Conservation (phyloP, 2,113 vertebrate genomes). For the Eulacestoma nigropectus region DNA sequence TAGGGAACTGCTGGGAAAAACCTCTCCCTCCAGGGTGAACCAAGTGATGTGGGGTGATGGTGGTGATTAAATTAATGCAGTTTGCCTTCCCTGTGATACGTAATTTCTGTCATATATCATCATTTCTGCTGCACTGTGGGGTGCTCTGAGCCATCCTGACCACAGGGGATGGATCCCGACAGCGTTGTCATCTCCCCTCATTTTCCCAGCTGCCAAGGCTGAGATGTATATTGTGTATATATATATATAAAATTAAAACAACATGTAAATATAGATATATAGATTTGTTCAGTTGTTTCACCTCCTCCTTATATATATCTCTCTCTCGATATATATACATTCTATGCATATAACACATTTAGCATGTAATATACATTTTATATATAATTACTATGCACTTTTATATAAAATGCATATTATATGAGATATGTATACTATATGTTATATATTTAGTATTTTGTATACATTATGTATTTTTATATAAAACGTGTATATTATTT, state of each 20-base stretch:
- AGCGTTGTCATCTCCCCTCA: not conserved
- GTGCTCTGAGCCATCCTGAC: not conserved
- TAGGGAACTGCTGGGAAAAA: not conserved
- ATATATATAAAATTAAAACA: not conserved
- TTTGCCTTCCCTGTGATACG: rapidly evolving
- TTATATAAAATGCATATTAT: not conserved
- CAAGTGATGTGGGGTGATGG: rapidly evolving
- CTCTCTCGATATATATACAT: not conserved
- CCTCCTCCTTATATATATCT: not conserved
- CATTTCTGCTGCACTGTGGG: not conserved
- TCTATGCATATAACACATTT: not conserved
- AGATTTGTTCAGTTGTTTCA: not conserved
- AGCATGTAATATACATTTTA: not conserved
- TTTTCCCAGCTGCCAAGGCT: not conserved
- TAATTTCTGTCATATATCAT: not conserved
- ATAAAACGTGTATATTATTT: not conserved
- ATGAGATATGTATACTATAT: not conserved
- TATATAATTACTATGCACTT: not conserved
- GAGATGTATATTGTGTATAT: not conserved
- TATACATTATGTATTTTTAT: not conserved
- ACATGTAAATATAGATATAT: not conserved
- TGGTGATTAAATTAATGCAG: not conserved
- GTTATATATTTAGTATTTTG: not conserved
- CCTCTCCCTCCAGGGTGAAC: not conserved
- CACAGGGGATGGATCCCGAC: not conserved